Base-by-base conservation (phyloP, 1,140 invertebrate genomes). In the Achatina immaculata region DNA sequence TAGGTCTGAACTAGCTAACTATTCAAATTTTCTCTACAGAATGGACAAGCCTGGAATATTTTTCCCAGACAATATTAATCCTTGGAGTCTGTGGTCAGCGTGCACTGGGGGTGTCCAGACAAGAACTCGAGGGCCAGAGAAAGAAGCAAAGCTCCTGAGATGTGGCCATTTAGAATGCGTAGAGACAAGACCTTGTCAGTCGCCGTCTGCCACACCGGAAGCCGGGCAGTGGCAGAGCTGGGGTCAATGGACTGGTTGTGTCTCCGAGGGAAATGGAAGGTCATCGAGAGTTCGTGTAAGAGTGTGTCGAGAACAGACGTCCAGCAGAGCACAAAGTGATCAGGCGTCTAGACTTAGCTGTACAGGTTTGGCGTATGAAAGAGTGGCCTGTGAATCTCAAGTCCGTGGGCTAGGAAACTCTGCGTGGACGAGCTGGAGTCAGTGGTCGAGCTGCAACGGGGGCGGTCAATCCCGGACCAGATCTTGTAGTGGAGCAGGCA, bases 361-460 rank as follows among this genome's bases (percentile, higher is more conserved):
- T n/a, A 9, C 24, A 19, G 55, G 55, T 21, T 3, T 24, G 11
- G 55, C 55, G 9, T 58, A 14, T 24, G 55, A 58, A 58, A 58
- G 14, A 4, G 24, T n/a, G 4, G 14, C 55, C n/a, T 58, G 55
- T 58, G 55, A 58, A 24, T 4, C 4, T 24, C 55, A 58, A n/a
- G 4, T 4, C 6, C 11, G 21, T 4, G 11, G n/a, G 21, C 14
- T 4, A 24, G 55, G 21, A 14, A 58, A 24, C 4, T n/a, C 55
- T n/a, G 55, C 11, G n/a, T 58, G 55, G 55, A 58, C n/a, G 55
- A 58, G n/a, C 55, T 58, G 55, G 55, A 58, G 55, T 58, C 55
- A 14, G 4, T 58, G 55, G 55, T 58, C 55, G 55, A 58, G 9
- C 9, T 58, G 55, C n/a, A 24, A 58, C 11, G 11, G 55, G 4